Evolutionary conservation across 2,113 vertebrate genomes (phyloP), one percentile per base, ranked within the genome.

Genomic region (Rhegmatorhina hoffmannsi): DNA sequence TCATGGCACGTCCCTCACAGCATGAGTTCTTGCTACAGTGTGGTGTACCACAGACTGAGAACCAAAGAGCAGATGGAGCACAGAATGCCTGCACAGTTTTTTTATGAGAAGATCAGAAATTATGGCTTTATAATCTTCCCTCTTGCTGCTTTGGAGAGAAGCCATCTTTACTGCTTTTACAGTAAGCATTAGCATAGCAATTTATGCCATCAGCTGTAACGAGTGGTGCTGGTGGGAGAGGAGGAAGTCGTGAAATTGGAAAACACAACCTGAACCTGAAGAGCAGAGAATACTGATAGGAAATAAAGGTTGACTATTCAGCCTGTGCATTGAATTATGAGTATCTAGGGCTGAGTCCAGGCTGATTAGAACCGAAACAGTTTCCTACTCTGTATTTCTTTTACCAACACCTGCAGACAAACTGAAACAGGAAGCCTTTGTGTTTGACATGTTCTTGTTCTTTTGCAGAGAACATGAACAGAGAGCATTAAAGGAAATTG

Each of bases 61-160:
- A 94, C 70, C 46, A 34, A 70, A 62, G 89, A 89, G 58, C 95
- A 95, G 94, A 95, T 97, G 96, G 89, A 89, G 91, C 85, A 73
- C 63, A 76, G 91, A 84, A 81, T 84, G 89, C 91, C 91, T 85
- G 93, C 89, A 73, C 87, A 91, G 89, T 75, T 94, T 58, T 58
- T 95, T 94, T 79, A 91, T 82, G 84, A 96, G 89, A 66, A 53
- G 28, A 95, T 94, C 62, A 84, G 74, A 77, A 92, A 94, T 95
- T 94, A 96, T 44, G 87, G 84, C 91, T 94, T 95, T 87, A 91
- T 96, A 94, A 97, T 96, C 89, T 91, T 87, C 74, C 56, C 64
- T 92, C 92, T 87, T 89, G 77, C 76, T 87, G 6, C 89, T 92
- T 59, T 96, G 92, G 95, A 96, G 53, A 73, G 74, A 43, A 95